Base-by-base conservation (phyloP, 2,888 invertebrate genomes). In the Plemyria rubiginata region DNA sequence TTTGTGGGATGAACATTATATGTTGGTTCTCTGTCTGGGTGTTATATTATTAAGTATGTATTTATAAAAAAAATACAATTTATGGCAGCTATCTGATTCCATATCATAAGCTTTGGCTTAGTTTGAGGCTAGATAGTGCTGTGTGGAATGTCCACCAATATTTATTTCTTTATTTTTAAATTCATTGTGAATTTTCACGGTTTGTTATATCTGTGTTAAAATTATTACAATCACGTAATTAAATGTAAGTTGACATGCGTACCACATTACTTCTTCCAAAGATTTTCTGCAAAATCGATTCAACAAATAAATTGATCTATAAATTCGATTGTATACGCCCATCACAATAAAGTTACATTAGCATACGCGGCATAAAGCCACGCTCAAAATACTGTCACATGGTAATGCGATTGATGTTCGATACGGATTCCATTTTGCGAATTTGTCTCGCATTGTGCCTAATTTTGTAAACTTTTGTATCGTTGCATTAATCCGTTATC, bases 391-490 rank as follows among this genome's bases (percentile, higher is more conserved):
- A 76, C 67, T 74, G 76, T 78, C 80, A 81, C 85, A 87, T 86
- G 86, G 76, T 87, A 88, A 90, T 89, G 74, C 83, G 81, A 86
- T 82, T 86, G 80, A 80, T 79, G 77, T 71, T 79, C 76, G 79
- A 82, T 82, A 83, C 74, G 76, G 81, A 85, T 85, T 81, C 82
- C 78, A 86, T 87, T 88, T 82, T 70, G 73, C 73, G 71, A 87
- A 90, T 90, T 87, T 86, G 90, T 87, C 76, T 67, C 86, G 81
- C 87, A 84, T 88, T 89, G 81, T 90, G 71, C 69, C 62, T 75
- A 74, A 76, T 80, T 83, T 80, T 85, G 80, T 84, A 51, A 76
- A 66, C 67, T 54, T 68, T 62, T 67, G 65, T 64, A 67, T 45
- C 41, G 62, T 43, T 62, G 73, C 77, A 81, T 82, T 85, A 89